Percentiles rank a stretch among this genome's conserved stretches.
Evolutionary conservation across 2,888 invertebrate species (phyloP).

Genomic region (Anodontia alba): DNA sequence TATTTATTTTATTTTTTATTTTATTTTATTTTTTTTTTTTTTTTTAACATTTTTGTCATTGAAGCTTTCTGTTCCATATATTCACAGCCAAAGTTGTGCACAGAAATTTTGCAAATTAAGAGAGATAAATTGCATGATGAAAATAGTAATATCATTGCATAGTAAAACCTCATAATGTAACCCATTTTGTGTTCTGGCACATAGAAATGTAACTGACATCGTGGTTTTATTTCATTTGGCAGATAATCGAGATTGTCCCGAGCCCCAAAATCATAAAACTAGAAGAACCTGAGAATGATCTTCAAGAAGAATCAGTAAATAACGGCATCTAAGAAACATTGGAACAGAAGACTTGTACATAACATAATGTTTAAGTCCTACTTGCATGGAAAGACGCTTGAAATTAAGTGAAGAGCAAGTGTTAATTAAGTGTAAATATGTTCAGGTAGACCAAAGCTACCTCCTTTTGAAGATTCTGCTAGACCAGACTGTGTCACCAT

Average conservation of each 20-base stretch:
- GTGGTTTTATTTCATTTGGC: conserved; percentile 1
- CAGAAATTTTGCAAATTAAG: too few species aligned
- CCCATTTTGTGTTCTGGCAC: too few species aligned
- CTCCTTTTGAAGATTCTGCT: background rate
- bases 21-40: too few species aligned
- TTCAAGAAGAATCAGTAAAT: background rate
- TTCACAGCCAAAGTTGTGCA: too few species aligned
- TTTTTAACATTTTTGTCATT: too few species aligned
- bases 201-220: conserved; percentile 11
- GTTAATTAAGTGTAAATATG: conserved; percentile 10
- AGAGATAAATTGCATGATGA: too few species aligned
- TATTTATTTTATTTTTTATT: too few species aligned
- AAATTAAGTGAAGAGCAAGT: background rate
- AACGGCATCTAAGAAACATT: conserved; percentile 17
- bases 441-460: conserved; percentile 17
- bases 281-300: background rate
- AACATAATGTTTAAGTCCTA: background rate
- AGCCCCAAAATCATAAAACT: conserved; percentile 16
- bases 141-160: too few species aligned
- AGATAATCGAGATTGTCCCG: conserved; percentile 17
- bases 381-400: background rate
- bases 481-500: conserved; percentile 2
- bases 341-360: conserved; percentile 4
- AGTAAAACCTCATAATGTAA: too few species aligned
- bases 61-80: too few species aligned